phyloP scores from a whole-genome alignment of 1,140 invertebrate genomes.

The Zophobas atratus region DNA sequence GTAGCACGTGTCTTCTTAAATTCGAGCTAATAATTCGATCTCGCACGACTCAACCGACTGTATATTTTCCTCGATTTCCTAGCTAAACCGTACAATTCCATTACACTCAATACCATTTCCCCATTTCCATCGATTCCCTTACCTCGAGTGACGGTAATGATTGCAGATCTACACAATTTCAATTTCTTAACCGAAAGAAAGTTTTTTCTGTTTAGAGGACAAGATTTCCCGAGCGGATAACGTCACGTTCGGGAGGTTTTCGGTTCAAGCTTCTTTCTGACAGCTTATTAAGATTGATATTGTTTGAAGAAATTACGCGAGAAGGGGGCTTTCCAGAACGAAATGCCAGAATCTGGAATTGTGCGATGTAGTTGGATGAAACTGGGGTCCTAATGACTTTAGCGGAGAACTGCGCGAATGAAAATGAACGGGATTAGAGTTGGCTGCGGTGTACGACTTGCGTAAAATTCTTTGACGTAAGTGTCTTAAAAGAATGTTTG shows the following conservation, averaged over 20 bases:
- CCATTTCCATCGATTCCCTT: slow-evolving; percentile 20
- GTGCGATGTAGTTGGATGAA: background rate
- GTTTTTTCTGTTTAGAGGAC: slow-evolving; percentile 24
- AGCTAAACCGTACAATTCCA: slow-evolving; percentile 33
- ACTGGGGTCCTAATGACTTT: no score
- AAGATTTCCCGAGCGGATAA: slow-evolving; percentile 42
- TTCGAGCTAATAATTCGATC: slow-evolving; percentile 7
- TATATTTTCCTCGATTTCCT: slow-evolving; percentile 30
- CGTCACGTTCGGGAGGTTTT: slow-evolving; percentile 34
- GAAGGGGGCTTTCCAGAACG: background rate
- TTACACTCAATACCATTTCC: slow-evolving; percentile 18
- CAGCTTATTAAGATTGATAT: slow-evolving; percentile 39
- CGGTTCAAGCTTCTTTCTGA: slow-evolving; percentile 16
- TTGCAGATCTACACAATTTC: slow-evolving; percentile 41
- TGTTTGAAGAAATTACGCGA: slow-evolving; percentile 26
- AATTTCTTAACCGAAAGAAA: slow-evolving; percentile 20
- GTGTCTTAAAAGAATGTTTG: no score
- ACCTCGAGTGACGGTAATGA: slow-evolving; percentile 29
- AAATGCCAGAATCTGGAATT: background rate
- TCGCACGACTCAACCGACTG: background rate
- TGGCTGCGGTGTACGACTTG: no score
- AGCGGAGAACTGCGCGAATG: no score
- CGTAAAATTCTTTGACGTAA: no score
- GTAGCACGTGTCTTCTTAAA: slow-evolving; percentile 25
- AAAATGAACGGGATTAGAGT: no score